Conservation (phyloP, 2,113 vertebrate species). For the Clarias gariepinus region DNA sequence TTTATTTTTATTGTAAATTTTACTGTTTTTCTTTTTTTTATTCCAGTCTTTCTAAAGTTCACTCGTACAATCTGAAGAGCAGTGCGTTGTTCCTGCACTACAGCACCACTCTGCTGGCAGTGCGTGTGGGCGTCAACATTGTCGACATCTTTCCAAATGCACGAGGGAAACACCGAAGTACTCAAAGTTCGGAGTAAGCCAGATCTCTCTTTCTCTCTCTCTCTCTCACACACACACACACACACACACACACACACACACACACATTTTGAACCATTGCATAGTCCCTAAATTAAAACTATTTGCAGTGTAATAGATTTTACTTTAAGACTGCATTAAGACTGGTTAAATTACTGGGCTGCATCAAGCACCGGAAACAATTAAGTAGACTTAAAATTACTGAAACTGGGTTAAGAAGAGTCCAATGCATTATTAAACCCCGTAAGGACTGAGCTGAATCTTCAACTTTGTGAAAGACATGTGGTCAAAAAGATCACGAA, state of each 20-base stretch:
- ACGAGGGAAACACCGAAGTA: fast-evolving
- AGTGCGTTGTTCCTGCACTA: slow-evolving; percentile 48
- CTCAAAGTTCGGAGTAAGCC: neutral
- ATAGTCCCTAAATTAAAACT: too few relatives aligned
- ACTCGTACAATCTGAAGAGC: neutral
- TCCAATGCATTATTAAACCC: too few relatives aligned
- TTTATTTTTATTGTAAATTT: neutral
- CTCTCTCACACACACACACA: neutral
- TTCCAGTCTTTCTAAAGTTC: slow-evolving; percentile 45
- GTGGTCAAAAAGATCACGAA: too few relatives aligned
- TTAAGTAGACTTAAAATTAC: too few relatives aligned
- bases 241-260: neutral
- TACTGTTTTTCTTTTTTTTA: neutral
- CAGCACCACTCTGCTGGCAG: slow-evolving; percentile 56
- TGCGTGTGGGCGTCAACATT: neutral
- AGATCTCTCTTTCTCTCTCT: neutral
- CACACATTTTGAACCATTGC: too few relatives aligned
- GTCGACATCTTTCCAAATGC: neutral
- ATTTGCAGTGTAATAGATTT: too few relatives aligned
- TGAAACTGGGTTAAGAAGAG: too few relatives aligned
- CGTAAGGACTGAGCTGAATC: too few relatives aligned
- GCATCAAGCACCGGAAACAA: too few relatives aligned
- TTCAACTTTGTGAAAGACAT: too few relatives aligned
- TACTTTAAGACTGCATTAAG: too few relatives aligned
- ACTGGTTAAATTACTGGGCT: too few relatives aligned